Percentiles rank a stretch among this genome's conserved stretches.
Conservation (phyloP, 2,888 invertebrate species). For the Chirona hameri region DNA sequence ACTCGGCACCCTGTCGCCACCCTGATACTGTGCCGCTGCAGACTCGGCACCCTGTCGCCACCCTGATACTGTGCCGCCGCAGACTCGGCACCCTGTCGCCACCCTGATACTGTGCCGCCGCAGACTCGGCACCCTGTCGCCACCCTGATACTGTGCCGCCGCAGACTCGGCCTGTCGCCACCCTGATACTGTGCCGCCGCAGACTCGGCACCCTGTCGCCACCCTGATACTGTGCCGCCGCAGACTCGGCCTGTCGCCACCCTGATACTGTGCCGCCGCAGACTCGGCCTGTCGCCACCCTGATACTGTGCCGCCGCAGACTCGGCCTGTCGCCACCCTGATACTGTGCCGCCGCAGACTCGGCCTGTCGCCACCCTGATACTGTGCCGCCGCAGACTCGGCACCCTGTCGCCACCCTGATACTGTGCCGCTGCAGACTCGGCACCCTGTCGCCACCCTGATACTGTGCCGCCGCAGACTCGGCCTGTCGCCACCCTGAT, state of each 20-base stretch:
- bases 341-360: no score
- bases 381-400: no score
- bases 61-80: no score
- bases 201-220: background rate
- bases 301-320: no score
- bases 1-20: background rate
- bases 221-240: no score
- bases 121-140: background rate
- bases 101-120: no score
- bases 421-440: no score
- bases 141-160: no score
- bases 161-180: background rate
- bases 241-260: background rate
- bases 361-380: background rate
- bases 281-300: background rate
- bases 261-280: no score
- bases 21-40: no score
- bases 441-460: background rate
- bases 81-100: background rate
- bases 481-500: background rate
- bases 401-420: background rate
- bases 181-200: no score
- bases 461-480: no score
- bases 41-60: background rate
- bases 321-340: background rate